These are phyloP conservation scores for Ctenopoma kingsleyae DNA, from an alignment of 2,797 vertebrate genomes.

Conservation along the genomic window DNA sequence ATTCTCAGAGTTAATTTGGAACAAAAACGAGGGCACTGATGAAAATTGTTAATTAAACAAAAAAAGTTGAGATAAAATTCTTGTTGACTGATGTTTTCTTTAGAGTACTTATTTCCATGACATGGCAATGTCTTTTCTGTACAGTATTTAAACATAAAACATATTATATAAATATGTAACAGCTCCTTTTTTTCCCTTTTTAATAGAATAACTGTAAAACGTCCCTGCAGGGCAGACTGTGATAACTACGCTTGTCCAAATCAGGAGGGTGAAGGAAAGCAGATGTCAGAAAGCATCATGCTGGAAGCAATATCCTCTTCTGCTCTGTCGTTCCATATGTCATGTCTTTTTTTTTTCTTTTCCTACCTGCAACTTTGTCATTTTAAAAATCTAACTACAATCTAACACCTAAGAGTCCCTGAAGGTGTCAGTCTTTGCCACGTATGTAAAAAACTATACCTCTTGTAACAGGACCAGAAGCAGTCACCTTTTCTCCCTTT, in stretches of 20 bases:
- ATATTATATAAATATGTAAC: neutral
- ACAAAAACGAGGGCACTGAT: conserved; percentile 40
- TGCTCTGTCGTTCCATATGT: conserved; percentile 23
- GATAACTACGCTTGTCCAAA: conserved; percentile 48
- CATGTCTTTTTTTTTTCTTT: conserved; percentile 13
- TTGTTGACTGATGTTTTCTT: conserved; percentile 42
- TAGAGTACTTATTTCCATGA: conserved; percentile 14
- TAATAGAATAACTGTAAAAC: conserved; percentile 20
- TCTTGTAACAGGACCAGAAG: conserved; percentile 12
- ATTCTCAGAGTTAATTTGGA: conserved; percentile 47
- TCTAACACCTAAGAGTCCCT: neutral
- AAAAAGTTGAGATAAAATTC: conserved; percentile 37
- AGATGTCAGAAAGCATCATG: conserved; percentile 46
- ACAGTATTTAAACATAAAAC: neutral
- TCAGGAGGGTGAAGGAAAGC: conserved; percentile 29
- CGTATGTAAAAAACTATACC: neutral
- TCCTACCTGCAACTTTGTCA: conserved; percentile 36
- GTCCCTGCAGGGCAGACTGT: conserved; percentile 32
- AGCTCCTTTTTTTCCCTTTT: neutral
- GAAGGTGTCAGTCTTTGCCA: neutral
- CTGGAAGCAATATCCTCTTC: conserved; percentile 43
- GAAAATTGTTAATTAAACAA: conserved; percentile 42
- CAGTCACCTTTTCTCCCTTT: conserved; percentile 7
- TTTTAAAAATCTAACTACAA: conserved; percentile 25
- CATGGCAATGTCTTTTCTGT: neutral